phyloP scores from a whole-genome alignment of 2,888 invertebrate genomes.

The Dexiosoma caninum region DNA sequence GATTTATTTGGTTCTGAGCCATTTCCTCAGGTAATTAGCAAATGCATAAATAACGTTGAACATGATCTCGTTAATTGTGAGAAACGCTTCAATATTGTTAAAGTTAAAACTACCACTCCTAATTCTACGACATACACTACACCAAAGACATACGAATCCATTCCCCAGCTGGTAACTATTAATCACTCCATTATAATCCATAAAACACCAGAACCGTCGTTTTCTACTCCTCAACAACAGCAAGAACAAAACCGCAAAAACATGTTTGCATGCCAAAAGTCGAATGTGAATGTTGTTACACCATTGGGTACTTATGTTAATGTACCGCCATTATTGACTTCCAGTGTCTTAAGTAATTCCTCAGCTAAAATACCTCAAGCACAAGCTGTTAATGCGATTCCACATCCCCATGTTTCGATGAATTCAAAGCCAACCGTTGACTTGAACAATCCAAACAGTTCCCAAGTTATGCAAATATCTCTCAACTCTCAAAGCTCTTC shows the following conservation, averaged over 20 bases:
- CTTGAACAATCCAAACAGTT: constrained; percentile 17
- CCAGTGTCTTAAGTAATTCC: background rate
- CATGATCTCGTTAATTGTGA: constrained; percentile 38
- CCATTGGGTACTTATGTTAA: constrained; percentile 59
- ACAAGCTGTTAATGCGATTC: constrained; percentile 50
- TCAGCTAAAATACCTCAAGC: constrained; percentile 28
- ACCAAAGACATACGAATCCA: constrained; percentile 34
- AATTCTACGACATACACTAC: constrained; percentile 41
- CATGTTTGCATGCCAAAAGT: constrained; percentile 14
- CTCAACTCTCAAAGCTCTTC: background rate
- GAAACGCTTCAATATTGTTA: constrained; percentile 58
- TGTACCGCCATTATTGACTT: constrained; percentile 41
- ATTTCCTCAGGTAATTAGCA: constrained; percentile 76
- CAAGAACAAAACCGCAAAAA: constrained; percentile 19
- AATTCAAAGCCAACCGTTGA: constrained; percentile 23
- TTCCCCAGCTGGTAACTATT: constrained; percentile 74
- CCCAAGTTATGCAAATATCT: constrained; percentile 23
- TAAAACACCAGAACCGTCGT: constrained; percentile 74
- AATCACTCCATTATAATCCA: constrained; percentile 78
- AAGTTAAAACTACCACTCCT: constrained; percentile 56
- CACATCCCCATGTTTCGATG: constrained; percentile 15
- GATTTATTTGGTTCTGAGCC: constrained; percentile 77
- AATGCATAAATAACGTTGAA: constrained; percentile 66
- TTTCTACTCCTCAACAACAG: constrained; percentile 34
- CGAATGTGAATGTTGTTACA: constrained; percentile 33